phyloP scores from a whole-genome alignment of 2,797 vertebrate genomes.

The Melanotaenia maccullochi region DNA sequence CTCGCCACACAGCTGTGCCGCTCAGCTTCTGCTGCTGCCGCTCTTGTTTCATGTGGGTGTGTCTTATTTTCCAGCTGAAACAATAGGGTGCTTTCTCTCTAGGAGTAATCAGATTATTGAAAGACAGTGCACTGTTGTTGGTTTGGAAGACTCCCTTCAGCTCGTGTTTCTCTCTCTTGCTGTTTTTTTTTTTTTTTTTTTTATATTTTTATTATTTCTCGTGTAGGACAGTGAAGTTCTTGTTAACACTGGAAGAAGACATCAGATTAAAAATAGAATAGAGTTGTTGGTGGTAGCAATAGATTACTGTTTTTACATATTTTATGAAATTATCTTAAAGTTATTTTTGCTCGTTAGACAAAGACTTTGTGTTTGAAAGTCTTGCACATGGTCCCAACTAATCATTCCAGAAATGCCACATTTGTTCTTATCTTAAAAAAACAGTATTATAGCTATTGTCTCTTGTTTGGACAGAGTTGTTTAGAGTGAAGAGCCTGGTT shows the following conservation, averaged over 20 bases:
- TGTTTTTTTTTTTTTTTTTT: constrained; percentile 23
- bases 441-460: background rate
- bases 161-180: constrained; percentile 24
- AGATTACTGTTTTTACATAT: background rate
- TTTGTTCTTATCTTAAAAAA: constrained; percentile 16
- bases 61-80: constrained; percentile 24
- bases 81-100: constrained; percentile 19
- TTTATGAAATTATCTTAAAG: background rate
- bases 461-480: constrained; percentile 24
- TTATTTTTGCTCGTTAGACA: background rate
- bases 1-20: background rate
- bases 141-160: constrained; percentile 32
- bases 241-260: constrained; percentile 21
- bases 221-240: constrained; percentile 15
- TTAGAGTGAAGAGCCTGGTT: constrained; percentile 17
- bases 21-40: background rate
- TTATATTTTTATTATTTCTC: constrained; percentile 8
- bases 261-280: constrained; percentile 13
- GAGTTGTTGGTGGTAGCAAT: too few relatives aligned
- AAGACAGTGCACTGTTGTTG: constrained; percentile 20
- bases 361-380: background rate
- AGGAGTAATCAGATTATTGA: constrained; percentile 37
- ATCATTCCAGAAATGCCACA: constrained; percentile 10
- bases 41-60: constrained; percentile 2
- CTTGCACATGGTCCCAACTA: background rate